Conservation (phyloP, 2,888 invertebrate species). For the Eupithecia exiguata region DNA sequence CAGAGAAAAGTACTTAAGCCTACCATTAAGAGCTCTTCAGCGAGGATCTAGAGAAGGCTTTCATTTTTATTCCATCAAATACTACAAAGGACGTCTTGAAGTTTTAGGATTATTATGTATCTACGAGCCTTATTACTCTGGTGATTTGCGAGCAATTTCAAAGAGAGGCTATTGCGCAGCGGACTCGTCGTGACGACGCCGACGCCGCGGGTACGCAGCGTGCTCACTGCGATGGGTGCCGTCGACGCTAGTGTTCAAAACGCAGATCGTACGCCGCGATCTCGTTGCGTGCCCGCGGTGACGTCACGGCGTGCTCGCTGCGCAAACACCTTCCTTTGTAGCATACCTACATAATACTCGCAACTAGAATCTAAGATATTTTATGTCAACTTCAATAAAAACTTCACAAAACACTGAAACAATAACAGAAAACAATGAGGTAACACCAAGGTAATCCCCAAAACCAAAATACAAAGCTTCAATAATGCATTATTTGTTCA, state of each 20-base stretch:
- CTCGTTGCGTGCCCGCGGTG: too few relatives aligned
- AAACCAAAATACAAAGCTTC: not conserved
- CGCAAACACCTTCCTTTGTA: too few relatives aligned
- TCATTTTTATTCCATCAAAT: constrained; percentile 4
- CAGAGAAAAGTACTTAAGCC: constrained; percentile 13
- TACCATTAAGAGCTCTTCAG: constrained; percentile 4
- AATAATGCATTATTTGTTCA: not conserved
- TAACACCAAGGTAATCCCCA: too few relatives aligned
- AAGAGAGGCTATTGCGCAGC: too few relatives aligned
- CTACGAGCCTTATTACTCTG: not conserved
- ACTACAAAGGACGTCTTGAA: constrained; percentile 1
- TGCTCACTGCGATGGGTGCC: too few relatives aligned
- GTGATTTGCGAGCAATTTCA: too few relatives aligned
- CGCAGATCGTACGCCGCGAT: too few relatives aligned
- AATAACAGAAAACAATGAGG: not conserved
- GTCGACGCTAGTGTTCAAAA: too few relatives aligned
- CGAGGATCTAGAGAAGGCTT: not conserved
- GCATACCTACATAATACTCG: not conserved
- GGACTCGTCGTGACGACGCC: too few relatives aligned
- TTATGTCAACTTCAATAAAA: not conserved
- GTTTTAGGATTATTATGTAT: not conserved
- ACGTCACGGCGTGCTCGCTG: too few relatives aligned
- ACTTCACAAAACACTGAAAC: not conserved
- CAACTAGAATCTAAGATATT: not conserved
- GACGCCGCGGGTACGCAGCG: too few relatives aligned